Evolutionary conservation across 2,113 vertebrate species (phyloP).

Genomic region (Columba livia): DNA sequence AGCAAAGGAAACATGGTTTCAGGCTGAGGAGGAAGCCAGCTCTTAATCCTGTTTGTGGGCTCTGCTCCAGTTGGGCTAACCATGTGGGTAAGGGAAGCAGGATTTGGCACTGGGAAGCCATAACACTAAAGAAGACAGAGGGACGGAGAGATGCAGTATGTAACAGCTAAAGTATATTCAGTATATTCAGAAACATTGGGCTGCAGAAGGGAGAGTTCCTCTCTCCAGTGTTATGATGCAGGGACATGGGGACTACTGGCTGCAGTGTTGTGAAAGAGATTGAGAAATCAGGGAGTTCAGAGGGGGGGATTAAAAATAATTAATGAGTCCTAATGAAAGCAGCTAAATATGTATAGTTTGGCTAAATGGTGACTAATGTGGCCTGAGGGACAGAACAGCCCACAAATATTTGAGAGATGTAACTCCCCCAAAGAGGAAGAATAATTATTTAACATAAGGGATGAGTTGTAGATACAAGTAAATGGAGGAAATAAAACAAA

Average conservation of each 20-base stretch:
- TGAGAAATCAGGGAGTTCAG: background rate
- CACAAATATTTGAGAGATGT: background rate
- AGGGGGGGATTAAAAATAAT: conserved; percentile 33
- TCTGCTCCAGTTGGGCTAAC: conserved; percentile 9
- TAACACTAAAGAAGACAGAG: background rate
- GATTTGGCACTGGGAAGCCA: conserved; percentile 12
- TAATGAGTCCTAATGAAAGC: background rate
- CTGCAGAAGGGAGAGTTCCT: background rate
- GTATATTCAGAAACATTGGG: background rate
- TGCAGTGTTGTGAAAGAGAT: background rate
- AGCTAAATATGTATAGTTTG: background rate
- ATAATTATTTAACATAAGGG: conserved; percentile 17
- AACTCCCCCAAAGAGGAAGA: background rate
- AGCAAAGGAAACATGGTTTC: background rate
- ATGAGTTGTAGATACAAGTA: conserved; percentile 14
- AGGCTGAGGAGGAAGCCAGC: background rate
- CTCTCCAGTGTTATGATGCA: background rate
- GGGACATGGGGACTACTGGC: background rate
- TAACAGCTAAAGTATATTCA: background rate
- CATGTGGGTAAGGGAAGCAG: background rate
- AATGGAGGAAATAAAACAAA: conserved; percentile 4
- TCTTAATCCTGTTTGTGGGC: conserved; percentile 27
- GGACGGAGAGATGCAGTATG: background rate
- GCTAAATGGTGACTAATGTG: conserved; percentile 35
- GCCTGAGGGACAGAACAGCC: conserved; percentile 15